Base-by-base conservation (phyloP, 92 coral and sea anemone species). In the Parazoanthus atlanticus region DNA sequence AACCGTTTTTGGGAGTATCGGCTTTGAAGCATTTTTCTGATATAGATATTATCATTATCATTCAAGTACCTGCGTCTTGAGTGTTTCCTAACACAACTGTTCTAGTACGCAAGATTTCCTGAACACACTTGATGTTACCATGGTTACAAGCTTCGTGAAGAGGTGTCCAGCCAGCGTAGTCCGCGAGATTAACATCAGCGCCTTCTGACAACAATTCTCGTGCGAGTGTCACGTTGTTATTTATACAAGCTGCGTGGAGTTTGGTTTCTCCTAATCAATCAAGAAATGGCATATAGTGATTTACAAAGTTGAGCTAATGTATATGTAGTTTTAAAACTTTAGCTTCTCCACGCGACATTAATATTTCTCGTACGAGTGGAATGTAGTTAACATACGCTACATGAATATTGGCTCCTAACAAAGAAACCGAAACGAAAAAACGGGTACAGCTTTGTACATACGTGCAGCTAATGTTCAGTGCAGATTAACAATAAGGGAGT, bases 91-190 rank as follows among this genome's bases (percentile, higher is more conserved):
- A 80, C 46, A 88, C 90, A 11, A 89, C 89, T 52, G 89, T 90
- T 49, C 96, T 90, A 29, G 91, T 91, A 79, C 88, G 67, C 29
- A 97, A 91, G 58, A 97, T 89, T 89, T 94, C 98, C 90, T 92
- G 86, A 5, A 97, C 98, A 79, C 96, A 94, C 38, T 87, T 73
- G 47, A 89, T 76, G 75, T 94, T 56, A 34, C 99, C 99, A 84
- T 94, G 94, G 90, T 97, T 97, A 88, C 97, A 95, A 34, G 99
- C 98, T 87, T 97, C 99, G 83, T 97, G 99, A 47, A 97, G 92
- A 21, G 99, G 94, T 9, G 98, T 97, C 99, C 99, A 97, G 21
- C 97, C 99, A 28, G 97, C 97, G 82, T 95, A 38, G 83, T 97
- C 99, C 47, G 89, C 67, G 33, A 88, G 47, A 79, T 97, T 97